Percentiles rank a stretch among this genome's conserved stretches.
Conservation (phyloP, 1,140 invertebrate genomes). For the Gryon sp. region DNA sequence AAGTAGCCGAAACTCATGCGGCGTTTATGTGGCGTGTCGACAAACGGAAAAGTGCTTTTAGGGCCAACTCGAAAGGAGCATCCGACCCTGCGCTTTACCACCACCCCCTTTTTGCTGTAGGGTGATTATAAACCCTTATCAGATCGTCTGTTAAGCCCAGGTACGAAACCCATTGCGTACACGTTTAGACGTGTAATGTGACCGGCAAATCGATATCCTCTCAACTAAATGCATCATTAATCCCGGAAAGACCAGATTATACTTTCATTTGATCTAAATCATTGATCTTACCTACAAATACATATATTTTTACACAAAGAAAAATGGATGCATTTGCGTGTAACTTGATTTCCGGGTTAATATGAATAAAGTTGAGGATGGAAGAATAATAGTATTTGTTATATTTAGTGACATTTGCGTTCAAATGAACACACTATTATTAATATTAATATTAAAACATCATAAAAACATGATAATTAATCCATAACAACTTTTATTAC, state of each 20-base stretch:
- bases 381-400: no score
- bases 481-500: no score
- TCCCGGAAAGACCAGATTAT: constrained; percentile 36
- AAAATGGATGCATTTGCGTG: no score
- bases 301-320: no score
- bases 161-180: constrained; percentile 63
- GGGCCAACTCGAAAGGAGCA: constrained; percentile 70
- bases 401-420: no score
- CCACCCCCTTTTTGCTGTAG: constrained; percentile 65
- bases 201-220: constrained; percentile 33
- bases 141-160: constrained; percentile 72
- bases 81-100: constrained; percentile 70
- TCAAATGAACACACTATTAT: no score
- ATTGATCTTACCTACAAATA: constrained; percentile 9
- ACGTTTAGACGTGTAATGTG: constrained; percentile 30
- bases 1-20: constrained; percentile 17
- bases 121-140: constrained; percentile 72
- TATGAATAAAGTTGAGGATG: no score
- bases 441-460: no score
- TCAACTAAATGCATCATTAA: constrained; percentile 41
- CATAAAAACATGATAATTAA: no score
- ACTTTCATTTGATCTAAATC: constrained; percentile 3
- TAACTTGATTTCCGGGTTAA: no score
- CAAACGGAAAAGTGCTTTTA: constrained; percentile 74
- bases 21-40: constrained; percentile 64